Evolutionary conservation across 2,888 invertebrate species (phyloP), one percentile per base, ranked within the genome.

Genomic region (Dicycla oo): DNA sequence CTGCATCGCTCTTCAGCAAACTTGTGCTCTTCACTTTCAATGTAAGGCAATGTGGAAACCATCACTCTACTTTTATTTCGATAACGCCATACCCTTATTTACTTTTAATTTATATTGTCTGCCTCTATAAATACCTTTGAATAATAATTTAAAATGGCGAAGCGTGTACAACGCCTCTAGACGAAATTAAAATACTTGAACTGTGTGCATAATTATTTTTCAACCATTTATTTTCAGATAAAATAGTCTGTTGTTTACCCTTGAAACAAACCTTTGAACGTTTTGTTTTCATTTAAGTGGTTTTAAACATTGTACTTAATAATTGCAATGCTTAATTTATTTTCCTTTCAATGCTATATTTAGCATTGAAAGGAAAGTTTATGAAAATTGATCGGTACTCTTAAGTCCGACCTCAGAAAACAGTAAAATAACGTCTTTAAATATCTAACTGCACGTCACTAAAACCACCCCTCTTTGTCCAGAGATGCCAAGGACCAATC

Each of bases 341-440:
- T 47, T 61, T 23, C 7, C 11, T 15, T 3, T 23, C 7, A 40
- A 11, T 7, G 23, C 7, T 18, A 11, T 11, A 18, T 1, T 20
- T 26, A 26, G 6, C n/a, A n/a, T n/a, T n/a, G n/a, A n/a, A n/a
- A n/a, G n/a, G n/a, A n/a, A n/a, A n/a, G n/a, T n/a, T n/a, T n/a
- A n/a, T n/a, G n/a, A n/a, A n/a, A n/a, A n/a, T n/a, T n/a, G n/a
- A n/a, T n/a, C n/a, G n/a, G n/a, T n/a, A n/a, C n/a, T 23, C 61
- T 10, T 30, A n/a, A 51, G 20, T 45, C 8, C 34, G 13, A 20
- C 13, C 34, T 30, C 49, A 11, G 18, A 62, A 57, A 77, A 49
- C 49, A 58, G 34, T 67, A 67, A 58, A 73, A 61, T 66, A 53
- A 34, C 0, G 10, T 45, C 38, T 40, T 78, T 54, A 60, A 77